Percentiles rank a stretch among this genome's conserved stretches.
Conservation (phyloP, 2,888 invertebrate genomes). For the Eubasilissa splendida region DNA sequence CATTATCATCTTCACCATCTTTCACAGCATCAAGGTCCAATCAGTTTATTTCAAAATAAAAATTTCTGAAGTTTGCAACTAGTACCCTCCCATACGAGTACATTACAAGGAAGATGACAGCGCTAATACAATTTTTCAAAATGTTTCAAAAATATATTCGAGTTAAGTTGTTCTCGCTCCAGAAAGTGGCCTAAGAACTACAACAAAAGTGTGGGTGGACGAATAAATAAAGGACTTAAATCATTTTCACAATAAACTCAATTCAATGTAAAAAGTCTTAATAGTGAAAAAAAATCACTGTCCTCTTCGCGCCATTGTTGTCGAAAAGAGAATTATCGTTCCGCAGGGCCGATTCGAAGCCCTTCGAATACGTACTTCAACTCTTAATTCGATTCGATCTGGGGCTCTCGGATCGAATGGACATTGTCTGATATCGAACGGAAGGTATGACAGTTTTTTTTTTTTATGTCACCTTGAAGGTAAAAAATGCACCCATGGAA, state of each 20-base stretch:
- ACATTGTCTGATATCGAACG: slow-evolving; percentile 46
- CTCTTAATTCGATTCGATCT: slow-evolving; percentile 56
- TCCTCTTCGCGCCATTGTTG: slow-evolving; percentile 39
- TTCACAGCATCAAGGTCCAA: too few relatives aligned
- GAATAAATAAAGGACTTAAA: slow-evolving; percentile 56
- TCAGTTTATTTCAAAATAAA: too few relatives aligned
- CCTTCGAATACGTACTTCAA: slow-evolving; percentile 32
- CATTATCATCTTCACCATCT: too few relatives aligned
- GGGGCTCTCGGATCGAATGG: slow-evolving; percentile 54
- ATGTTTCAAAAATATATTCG: not conserved
- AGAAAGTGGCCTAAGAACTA: slow-evolving; percentile 20
- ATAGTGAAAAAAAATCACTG: slow-evolving; percentile 50
- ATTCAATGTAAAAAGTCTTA: slow-evolving; percentile 53
- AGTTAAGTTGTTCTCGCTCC: slow-evolving; percentile 19
- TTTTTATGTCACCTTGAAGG: slow-evolving; percentile 23
- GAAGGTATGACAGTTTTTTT: slow-evolving; percentile 37
- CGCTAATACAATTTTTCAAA: too few relatives aligned
- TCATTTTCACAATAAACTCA: slow-evolving; percentile 53
- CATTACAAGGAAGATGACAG: too few relatives aligned
- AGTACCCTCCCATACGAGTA: too few relatives aligned
- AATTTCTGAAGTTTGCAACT: too few relatives aligned
- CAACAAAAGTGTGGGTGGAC: slow-evolving; percentile 50
- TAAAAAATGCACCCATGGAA: slow-evolving; percentile 47
- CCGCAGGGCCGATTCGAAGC: slow-evolving; percentile 17
- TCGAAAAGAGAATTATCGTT: slow-evolving; percentile 11